Base-by-base conservation (phyloP, 2,113 vertebrate species). In the Empidonax alnorum region DNA sequence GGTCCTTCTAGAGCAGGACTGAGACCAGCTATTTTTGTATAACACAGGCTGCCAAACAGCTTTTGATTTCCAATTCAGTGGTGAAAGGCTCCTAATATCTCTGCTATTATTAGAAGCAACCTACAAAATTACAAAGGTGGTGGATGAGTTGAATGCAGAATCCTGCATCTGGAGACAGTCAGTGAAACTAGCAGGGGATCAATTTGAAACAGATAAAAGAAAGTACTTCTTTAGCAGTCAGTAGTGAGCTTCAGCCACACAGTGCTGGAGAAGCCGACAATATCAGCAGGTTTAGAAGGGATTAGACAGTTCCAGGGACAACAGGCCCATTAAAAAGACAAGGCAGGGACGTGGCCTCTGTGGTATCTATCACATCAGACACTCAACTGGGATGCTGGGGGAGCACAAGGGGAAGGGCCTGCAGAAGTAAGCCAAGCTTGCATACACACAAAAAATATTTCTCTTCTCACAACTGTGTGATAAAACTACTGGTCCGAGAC, bases 31-130 rank as follows among this genome's bases (percentile, higher is more conserved):
- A 37, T 87, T 93, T 91, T 83, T 87, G 78, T 61, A 66, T 31
- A 83, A 83, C 50, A 55, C 22, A 56, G 47, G 27, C 63, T 94
- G 50, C 85, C 84, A 87, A 94, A 62, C 58, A 86, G 35, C 78
- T 90, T 81, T 66, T 69, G 84, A 78, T 84, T 91, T 94, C 67
- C 68, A 63, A 27, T 82, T 30, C 13, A 27, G 39, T 33, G 49
- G 15, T 42, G 79, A 90, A 89, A 35, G 49, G 47, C 47, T 77
- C n/a, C 84, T 83, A 62, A 55, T 86, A 90, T 63, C 35, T 88
- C 66, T 63, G 46, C 52, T 94, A 86, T 90, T 91, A 85, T 89
- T 95, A 91, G 96, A 93, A 88, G 56, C 35, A 74, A 37, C 59
- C 59, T 44, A 81, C 39, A 66, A 86, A 88, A 89, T 89, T 81